These are phyloP conservation scores for Herminia tarsipennalis DNA, from an alignment of 2,888 invertebrate genomes.

Conservation along the genomic window DNA sequence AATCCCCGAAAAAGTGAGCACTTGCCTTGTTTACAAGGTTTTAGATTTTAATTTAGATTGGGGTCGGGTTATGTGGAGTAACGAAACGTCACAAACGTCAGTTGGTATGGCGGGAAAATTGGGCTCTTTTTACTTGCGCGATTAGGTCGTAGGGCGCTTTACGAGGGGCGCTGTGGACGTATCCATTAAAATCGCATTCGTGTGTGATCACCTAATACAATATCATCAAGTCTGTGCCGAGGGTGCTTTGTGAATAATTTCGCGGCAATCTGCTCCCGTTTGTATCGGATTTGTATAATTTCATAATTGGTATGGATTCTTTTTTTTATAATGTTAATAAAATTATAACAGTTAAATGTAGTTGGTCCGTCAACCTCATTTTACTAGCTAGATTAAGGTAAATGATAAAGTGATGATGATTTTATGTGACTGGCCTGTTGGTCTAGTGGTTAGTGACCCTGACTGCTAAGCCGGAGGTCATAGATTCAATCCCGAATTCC, in stretches of 20 bases:
- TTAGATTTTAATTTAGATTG: slow-evolving; percentile 87
- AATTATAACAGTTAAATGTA: too few relatives aligned
- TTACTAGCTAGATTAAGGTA: too few relatives aligned
- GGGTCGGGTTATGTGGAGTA: slow-evolving; percentile 61
- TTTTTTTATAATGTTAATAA: not conserved
- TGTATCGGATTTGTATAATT: slow-evolving; percentile 75
- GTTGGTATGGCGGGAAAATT: slow-evolving; percentile 49
- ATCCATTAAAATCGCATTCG: slow-evolving; percentile 86
- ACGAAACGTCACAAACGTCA: slow-evolving; percentile 67
- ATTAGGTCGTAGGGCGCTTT: slow-evolving; percentile 51
- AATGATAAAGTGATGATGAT: too few relatives aligned
- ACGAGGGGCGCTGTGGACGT: slow-evolving; percentile 56
- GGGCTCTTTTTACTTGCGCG: slow-evolving; percentile 48
- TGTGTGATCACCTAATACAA: slow-evolving; percentile 86
- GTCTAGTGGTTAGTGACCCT: too few relatives aligned
- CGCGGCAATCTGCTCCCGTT: slow-evolving; percentile 83
- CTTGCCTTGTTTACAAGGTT: slow-evolving; percentile 87
- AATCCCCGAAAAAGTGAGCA: slow-evolving; percentile 87
- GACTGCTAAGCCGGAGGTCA: too few relatives aligned
- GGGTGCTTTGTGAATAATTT: slow-evolving; percentile 85
- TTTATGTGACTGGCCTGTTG: too few relatives aligned
- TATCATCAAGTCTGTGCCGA: slow-evolving; percentile 81
- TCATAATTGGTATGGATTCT: slow-evolving; percentile 57
- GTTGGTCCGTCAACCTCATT: too few relatives aligned
- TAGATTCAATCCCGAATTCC: too few relatives aligned